Conservation (phyloP, 1,140 invertebrate genomes). For the Heliothis virescens region DNA sequence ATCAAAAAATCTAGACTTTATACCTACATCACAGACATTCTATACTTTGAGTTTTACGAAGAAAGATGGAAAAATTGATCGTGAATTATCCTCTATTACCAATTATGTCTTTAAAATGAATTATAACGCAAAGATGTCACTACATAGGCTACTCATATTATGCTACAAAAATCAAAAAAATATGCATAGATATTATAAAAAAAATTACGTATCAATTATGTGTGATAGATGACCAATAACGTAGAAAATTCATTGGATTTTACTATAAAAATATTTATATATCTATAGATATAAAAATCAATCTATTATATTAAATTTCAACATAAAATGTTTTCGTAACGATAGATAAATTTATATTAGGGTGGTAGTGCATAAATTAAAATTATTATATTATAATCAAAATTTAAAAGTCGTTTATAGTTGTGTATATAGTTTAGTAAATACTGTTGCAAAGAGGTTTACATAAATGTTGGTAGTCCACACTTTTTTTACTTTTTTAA, state of each 20-base stretch:
- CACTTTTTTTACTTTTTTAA: slow-evolving; percentile 32
- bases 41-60: not conserved
- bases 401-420: slow-evolving; percentile 35
- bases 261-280: slow-evolving; percentile 51
- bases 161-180: slow-evolving; percentile 19
- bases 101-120: slow-evolving; percentile 1
- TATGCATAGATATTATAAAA: slow-evolving; percentile 30
- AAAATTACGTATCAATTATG: slow-evolving; percentile 68
- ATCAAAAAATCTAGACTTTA: slow-evolving; percentile 27
- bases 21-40: not conserved
- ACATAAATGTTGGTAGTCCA: slow-evolving; percentile 28
- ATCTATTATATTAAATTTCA: slow-evolving; percentile 31
- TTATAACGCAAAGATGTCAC: not conserved
- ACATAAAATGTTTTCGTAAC: slow-evolving; percentile 42
- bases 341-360: slow-evolving; percentile 41
- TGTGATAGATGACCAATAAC: slow-evolving; percentile 71
- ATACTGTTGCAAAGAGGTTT: slow-evolving; percentile 22
- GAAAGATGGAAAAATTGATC: not conserved
- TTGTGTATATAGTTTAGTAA: slow-evolving; percentile 26
- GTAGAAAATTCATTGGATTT: slow-evolving; percentile 59
- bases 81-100: not conserved
- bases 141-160: slow-evolving; percentile 11
- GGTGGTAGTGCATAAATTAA: slow-evolving; percentile 37
- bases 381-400: slow-evolving; percentile 1
- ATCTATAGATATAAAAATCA: slow-evolving; percentile 44